Evolutionary conservation across 2,113 vertebrate species (phyloP).

Genomic region (Rhinogobius similis): DNA sequence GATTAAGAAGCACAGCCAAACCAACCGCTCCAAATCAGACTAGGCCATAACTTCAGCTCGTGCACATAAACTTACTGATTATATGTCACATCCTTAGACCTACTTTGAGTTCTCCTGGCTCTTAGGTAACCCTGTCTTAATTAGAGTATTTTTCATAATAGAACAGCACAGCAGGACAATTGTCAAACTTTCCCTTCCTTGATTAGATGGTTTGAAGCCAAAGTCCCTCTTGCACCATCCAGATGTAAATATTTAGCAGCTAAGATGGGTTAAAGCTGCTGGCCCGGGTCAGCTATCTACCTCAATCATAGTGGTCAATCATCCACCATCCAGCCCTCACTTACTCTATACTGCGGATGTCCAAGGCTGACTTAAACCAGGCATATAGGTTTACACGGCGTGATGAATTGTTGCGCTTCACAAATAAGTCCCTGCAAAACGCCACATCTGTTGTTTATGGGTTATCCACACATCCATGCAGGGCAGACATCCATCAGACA

Average conservation of each 20-base stretch:
- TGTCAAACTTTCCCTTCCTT: constrained; percentile 21
- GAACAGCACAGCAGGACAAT: constrained; percentile 18
- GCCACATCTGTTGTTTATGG: constrained; percentile 30
- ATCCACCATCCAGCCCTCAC: not conserved
- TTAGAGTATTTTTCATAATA: constrained; percentile 4
- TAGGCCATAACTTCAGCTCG: not conserved
- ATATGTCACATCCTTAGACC: constrained; percentile 20
- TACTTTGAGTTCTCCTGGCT: constrained; percentile 31
- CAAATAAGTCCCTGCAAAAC: constrained; percentile 15
- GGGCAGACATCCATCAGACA: constrained; percentile 35
- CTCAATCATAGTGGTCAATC: constrained; percentile 48
- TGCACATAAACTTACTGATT: not conserved
- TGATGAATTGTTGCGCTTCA: constrained; percentile 43
- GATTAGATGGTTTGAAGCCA: constrained; percentile 44
- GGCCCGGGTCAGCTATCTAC: constrained; percentile 30
- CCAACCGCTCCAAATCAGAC: not conserved
- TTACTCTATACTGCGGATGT: constrained; percentile 21
- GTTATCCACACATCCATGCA: constrained; percentile 4
- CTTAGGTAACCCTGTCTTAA: constrained; percentile 27
- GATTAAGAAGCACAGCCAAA: not conserved
- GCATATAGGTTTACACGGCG: constrained; percentile 24
- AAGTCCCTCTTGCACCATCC: constrained; percentile 45
- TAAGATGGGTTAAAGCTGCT: constrained; percentile 43
- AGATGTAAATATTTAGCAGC: constrained; percentile 64
- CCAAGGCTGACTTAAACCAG: constrained; percentile 37